Conservation (phyloP, 2,113 vertebrate species). For the Gnathonemus echidnorhynchus region DNA sequence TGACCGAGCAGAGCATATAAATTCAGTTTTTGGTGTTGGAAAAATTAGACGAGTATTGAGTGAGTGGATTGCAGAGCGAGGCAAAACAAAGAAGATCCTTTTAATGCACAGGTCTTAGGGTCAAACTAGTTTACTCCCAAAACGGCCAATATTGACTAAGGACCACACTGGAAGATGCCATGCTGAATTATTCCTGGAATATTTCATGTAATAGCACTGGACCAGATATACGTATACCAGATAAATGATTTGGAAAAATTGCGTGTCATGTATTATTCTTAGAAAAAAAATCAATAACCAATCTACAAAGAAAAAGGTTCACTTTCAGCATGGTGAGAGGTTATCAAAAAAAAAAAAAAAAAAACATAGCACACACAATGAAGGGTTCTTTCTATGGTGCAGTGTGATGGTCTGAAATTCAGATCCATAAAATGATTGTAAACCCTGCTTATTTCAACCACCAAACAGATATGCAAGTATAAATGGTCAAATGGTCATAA, state of each 20-base stretch:
- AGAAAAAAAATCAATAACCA: slow-evolving; percentile 64
- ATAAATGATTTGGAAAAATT: slow-evolving; percentile 24
- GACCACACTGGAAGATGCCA: slow-evolving; percentile 40
- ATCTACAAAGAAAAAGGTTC: slow-evolving; percentile 55
- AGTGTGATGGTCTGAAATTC: not conserved
- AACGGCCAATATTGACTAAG: slow-evolving; percentile 50
- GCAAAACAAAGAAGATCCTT: slow-evolving; percentile 45
- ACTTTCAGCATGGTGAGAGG: slow-evolving; percentile 38
- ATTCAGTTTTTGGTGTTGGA: not conserved
- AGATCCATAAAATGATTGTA: slow-evolving; percentile 16
- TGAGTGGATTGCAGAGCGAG: slow-evolving; percentile 43
- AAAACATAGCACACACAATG: slow-evolving; percentile 33
- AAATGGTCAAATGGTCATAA: not conserved
- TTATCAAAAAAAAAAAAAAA: slow-evolving; percentile 44
- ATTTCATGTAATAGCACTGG: slow-evolving; percentile 55
- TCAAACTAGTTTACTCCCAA: slow-evolving; percentile 24
- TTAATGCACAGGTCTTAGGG: slow-evolving; percentile 43
- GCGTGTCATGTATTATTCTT: slow-evolving; percentile 39
- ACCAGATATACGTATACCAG: slow-evolving; percentile 21
- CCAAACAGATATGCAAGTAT: not conserved
- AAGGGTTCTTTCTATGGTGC: slow-evolving; percentile 22
- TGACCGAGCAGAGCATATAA: not conserved
- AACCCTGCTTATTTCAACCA: not conserved
- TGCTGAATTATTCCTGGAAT: slow-evolving; percentile 48
- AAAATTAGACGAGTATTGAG: not conserved